Evolutionary conservation across 2,113 vertebrate genomes (phyloP), one percentile per base, ranked within the genome.

Genomic region (Girardinichthys multiradiatus): DNA sequence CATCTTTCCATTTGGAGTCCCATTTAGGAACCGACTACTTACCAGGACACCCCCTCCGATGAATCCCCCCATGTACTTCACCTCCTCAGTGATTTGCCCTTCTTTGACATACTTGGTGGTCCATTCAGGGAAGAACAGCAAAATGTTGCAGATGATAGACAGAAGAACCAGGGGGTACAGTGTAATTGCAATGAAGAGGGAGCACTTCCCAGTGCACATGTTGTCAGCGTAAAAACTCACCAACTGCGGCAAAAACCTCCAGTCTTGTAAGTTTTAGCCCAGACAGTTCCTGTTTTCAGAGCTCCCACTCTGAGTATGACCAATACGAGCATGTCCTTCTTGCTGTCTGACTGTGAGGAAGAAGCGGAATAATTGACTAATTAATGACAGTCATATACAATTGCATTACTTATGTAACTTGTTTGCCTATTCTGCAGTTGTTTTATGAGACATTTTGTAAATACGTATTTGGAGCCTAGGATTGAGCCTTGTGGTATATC

Each of bases 41-140:
- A 95, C 95, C 94, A 95, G 8, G 0, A 93, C 0, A 0, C 94
- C 95, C 0, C 94, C 94, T 72, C 94, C 94, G 0, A 95, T 2
- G 13, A 95, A n/a, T 13, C 95, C 94, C 1, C 94, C 94, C 84
- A 95, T 84, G 79, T 93, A 95, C 24, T 87, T 90, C 15, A 95
- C 94, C 65, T 95, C 94, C 3, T 85, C 77, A 0, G 94, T 95
- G 9, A 95, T 76, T 11, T 85, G 68, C 19, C 82, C 81, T 0
- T 90, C 84, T 31, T 79, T 68, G 2, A 70, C 88, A 1, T 92
- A 95, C n/a, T 88, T 72, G n/a, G 79, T 30, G 0, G 68, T 71
- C 86, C 93, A 86, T 42, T 68, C 87, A 0, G 94, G 95, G 66
- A 95, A 95, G 75, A 95, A 94, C 30, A 95, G 72, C 0, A 95